These are phyloP conservation scores for Fulmarus glacialis DNA, from an alignment of 2,113 vertebrate genomes.

Conservation along the genomic window DNA sequence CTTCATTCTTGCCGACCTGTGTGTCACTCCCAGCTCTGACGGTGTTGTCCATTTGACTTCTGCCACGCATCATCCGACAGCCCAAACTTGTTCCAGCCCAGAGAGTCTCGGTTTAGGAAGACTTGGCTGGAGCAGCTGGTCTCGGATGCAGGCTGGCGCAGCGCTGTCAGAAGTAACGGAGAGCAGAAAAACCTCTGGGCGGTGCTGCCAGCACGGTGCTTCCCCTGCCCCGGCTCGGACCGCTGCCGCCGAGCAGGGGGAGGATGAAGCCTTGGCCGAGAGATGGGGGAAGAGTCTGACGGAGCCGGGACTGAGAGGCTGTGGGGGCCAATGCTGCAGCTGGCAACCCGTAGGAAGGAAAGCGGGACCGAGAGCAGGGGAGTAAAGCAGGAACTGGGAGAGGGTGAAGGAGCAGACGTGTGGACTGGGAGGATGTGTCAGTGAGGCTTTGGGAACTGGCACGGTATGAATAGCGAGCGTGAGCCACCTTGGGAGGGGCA, in stretches of 20 bases:
- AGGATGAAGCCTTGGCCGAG: not conserved
- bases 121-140: not conserved
- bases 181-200: not conserved
- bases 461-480: rapidly evolving
- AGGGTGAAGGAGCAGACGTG: not conserved
- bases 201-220: not conserved
- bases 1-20: rapidly evolving
- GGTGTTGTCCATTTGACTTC: not conserved
- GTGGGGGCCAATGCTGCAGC: not conserved
- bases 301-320: not conserved
- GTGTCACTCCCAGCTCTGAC: not conserved
- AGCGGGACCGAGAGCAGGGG: not conserved
- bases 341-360: not conserved
- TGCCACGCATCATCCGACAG: not conserved
- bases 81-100: not conserved
- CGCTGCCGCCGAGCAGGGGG: not conserved
- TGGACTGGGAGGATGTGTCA: too few relatives aligned
- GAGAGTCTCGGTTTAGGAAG: too few relatives aligned
- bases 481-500: not conserved
- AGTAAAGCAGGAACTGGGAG: not conserved
- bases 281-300: not conserved
- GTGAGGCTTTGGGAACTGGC: not conserved
- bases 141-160: not conserved
- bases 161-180: not conserved
- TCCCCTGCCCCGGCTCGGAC: not conserved